Percentiles rank a stretch among this genome's conserved stretches.
These are phyloP conservation scores for Andrena dorsata DNA, from an alignment of 2,888 invertebrate genomes.

Conservation along the genomic window DNA sequence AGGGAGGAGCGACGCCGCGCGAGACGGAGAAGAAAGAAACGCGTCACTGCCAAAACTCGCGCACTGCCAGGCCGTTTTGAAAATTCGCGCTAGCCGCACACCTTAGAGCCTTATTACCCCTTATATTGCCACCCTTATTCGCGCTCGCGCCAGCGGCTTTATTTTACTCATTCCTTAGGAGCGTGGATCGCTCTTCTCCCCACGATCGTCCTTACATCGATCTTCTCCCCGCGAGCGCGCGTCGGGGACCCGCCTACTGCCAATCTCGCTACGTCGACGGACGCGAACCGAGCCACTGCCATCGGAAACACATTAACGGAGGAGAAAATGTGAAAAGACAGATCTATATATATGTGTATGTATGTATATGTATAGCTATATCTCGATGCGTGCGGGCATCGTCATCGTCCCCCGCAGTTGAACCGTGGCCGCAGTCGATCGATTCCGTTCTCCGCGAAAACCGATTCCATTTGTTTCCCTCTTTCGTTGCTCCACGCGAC, in stretches of 20 bases:
- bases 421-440: constrained; percentile 27
- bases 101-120: constrained; percentile 18
- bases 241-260: constrained; percentile 41
- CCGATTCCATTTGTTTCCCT: constrained; percentile 7
- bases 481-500: constrained; percentile 15
- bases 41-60: constrained; percentile 71
- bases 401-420: background rate
- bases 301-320: constrained; percentile 39
- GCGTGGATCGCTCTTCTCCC: background rate
- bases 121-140: background rate
- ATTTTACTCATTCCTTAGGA: background rate
- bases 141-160: background rate
- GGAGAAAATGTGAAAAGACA: constrained; percentile 25
- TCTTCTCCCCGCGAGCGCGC: constrained; percentile 7
- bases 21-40: constrained; percentile 33
- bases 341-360: background rate
- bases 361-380: constrained; percentile 24
- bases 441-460: constrained; percentile 24
- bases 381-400: constrained; percentile 10
- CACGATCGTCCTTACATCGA: constrained; percentile 6
- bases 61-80: constrained; percentile 51
- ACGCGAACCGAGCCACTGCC: constrained; percentile 63
- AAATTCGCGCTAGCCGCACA: background rate
- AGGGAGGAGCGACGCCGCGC: constrained; percentile 17
- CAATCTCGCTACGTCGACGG: constrained; percentile 45